A percentile compares a stretch with the other conserved stretches of the same genome.
These are phyloP conservation scores for Scolopax bukidnonensis DNA, from an alignment of 2,797 vertebrate species.

Conservation along the genomic window DNA sequence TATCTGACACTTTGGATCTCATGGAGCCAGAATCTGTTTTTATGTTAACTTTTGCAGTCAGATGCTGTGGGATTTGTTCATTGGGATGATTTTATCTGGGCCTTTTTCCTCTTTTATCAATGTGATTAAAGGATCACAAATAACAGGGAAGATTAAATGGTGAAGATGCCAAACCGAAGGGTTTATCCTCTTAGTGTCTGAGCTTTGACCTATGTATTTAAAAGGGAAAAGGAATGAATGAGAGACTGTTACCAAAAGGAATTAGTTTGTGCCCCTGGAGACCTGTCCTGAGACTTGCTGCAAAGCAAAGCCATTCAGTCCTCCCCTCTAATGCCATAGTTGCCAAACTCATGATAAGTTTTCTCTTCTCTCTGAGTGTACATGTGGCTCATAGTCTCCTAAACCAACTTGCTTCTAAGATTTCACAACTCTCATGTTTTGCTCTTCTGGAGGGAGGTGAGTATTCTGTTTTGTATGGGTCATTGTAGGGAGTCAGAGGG, in stretches of 20 bases:
- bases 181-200: constrained; percentile 78
- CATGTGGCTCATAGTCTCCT: neutral
- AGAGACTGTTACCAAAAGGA: constrained; percentile 15
- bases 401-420: neutral
- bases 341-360: neutral
- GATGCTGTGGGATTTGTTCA: constrained; percentile 21
- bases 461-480: neutral
- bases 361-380: neutral
- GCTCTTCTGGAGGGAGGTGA: neutral
- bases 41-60: neutral
- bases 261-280: constrained; percentile 28
- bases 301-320: neutral
- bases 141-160: constrained; percentile 80
- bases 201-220: constrained; percentile 57
- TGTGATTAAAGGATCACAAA: constrained; percentile 80
- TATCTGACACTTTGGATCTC: neutral
- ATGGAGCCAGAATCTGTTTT: neutral
- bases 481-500: neutral
- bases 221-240: constrained; percentile 53
- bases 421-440: constrained; percentile 26
- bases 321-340: neutral
- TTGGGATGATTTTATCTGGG: constrained; percentile 48
- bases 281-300: neutral
- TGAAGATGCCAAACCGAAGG: constrained; percentile 69
- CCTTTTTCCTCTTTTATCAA: constrained; percentile 62